Base-by-base conservation (phyloP, 2,797 vertebrate species). In the Sebastes matsubarae region DNA sequence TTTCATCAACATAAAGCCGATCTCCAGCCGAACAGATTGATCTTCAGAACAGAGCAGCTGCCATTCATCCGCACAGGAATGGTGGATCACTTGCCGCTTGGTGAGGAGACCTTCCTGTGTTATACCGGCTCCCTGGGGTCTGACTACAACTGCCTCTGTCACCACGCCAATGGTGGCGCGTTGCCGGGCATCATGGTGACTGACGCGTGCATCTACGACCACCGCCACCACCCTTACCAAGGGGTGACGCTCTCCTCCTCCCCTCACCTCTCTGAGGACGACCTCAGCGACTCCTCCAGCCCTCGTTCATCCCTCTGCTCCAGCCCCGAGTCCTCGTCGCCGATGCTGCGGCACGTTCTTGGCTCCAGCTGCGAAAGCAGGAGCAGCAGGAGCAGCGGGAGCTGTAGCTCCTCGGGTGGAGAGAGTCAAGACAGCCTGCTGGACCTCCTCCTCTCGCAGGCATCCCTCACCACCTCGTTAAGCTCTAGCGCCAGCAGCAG, bases 1-100 rank as follows among this genome's bases (percentile, higher is more conserved):
- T 36, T 77, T 81, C 71, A 52, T 80, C 20, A 32, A 72, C 52
- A 54, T 68, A 84, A 42, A 46, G 60, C 55, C 42, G 3, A 69
- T 57, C 59, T 73, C 42, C 50, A 75, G 9, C 58, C 75, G 63
- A 83, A 66, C 59, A 79, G 72, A 70, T 82, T 58, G 82, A 87
- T 79, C 73, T 42, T 81, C 75, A 73, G 81, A 89, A 74, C 81
- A 73, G 82, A 90, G 75, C 81, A 80, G 83, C 79, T 87, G 87
- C 71, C 72, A 73, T 78, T 75, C 73, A 87, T 82, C 77, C 68
- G 69, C 89, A 90, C 92, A 93, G 93, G 94, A 92, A 99, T 99
- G 98, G 98, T 99, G 95, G 98, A 99, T 96, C 97, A 98, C 95
- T 95, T 98, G 95, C 92, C 96, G 63, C 95, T 97, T 93, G 95